Evolutionary conservation across 2,113 vertebrate species (phyloP).

Genomic region (Mesembrinibis cayennensis): DNA sequence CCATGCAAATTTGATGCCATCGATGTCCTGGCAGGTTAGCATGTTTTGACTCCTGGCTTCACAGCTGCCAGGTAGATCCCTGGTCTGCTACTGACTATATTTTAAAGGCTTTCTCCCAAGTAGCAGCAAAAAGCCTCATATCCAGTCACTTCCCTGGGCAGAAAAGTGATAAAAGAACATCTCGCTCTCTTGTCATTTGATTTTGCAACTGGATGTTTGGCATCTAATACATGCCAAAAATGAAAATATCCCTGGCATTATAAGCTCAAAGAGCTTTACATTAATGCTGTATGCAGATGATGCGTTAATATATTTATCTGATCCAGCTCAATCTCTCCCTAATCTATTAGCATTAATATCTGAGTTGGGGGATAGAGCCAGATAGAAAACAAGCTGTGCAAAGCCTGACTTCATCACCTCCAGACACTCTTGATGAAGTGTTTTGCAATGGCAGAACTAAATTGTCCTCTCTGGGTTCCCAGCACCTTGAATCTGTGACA

Average conservation of each 20-base stretch:
- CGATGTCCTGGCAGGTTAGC: background rate
- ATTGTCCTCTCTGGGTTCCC: background rate
- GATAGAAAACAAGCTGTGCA: background rate
- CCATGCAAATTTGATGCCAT: background rate
- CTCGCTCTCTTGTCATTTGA: background rate
- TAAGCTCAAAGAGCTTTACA: constrained; percentile 41
- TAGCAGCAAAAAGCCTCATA: background rate
- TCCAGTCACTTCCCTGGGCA: background rate
- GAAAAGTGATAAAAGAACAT: background rate
- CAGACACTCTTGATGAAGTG: background rate
- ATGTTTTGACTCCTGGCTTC: background rate
- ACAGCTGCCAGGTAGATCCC: background rate
- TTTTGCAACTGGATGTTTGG: constrained; percentile 29
- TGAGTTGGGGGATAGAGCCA: background rate
- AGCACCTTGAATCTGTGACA: background rate
- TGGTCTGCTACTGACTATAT: background rate
- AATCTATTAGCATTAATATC: constrained; percentile 25
- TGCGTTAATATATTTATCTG: constrained; percentile 37
- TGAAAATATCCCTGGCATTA: background rate
- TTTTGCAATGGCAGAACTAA: background rate
- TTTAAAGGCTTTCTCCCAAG: background rate
- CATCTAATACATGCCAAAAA: background rate
- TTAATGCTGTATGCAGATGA: constrained; percentile 48
- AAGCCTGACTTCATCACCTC: background rate
- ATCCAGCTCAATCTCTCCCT: constrained; percentile 43